Conservation (phyloP, 2,888 invertebrate species). For the Philonicus albiceps region DNA sequence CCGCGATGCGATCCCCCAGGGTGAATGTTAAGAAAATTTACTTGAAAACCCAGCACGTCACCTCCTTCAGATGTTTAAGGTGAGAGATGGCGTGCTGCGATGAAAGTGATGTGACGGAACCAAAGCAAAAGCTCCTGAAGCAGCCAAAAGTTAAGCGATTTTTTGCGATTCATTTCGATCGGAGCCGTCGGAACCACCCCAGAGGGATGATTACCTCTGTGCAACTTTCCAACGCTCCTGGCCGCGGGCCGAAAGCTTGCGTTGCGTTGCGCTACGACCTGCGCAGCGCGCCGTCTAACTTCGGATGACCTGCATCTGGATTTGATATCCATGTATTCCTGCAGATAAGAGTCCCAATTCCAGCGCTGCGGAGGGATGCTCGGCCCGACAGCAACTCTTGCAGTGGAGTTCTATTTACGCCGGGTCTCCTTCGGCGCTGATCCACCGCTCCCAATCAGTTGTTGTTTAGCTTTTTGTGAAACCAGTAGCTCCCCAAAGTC, state of each 20-base stretch:
- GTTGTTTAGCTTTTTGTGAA: constrained; percentile 2
- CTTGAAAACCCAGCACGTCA: neutral
- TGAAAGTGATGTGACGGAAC: neutral
- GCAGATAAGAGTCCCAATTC: neutral
- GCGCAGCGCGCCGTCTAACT: neutral
- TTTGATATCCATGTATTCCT: neutral
- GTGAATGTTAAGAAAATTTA: neutral
- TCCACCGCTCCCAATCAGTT: neutral
- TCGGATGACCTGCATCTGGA: neutral
- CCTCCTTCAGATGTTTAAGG: neutral
- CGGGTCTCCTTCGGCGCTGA: neutral
- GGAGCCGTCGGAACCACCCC: neutral
- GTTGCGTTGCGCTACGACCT: neutral
- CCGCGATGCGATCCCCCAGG: neutral
- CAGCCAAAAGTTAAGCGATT: neutral
- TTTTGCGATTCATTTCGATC: neutral
- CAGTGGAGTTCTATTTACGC: neutral
- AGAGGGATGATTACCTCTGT: neutral
- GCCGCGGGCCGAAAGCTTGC: neutral
- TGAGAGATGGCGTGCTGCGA: neutral
- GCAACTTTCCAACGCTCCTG: neutral
- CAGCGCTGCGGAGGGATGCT: constrained; percentile 18
- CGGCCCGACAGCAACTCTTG: neutral
- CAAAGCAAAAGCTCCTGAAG: neutral
- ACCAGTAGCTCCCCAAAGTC: constrained; percentile 1